These are phyloP conservation scores for Alentia gelatinosa DNA, from an alignment of 2,888 invertebrate species.

Conservation along the genomic window DNA sequence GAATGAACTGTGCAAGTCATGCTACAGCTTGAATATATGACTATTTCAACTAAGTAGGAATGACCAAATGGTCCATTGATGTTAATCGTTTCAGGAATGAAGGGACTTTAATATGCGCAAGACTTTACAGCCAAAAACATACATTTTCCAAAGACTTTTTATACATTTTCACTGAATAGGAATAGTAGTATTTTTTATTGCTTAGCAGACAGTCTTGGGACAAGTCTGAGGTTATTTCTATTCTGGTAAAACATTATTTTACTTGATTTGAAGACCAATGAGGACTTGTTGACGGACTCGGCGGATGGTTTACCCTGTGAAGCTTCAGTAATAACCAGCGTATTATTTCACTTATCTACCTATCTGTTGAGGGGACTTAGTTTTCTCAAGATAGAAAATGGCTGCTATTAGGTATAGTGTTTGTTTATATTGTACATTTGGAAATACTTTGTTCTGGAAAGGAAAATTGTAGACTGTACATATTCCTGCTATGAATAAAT, in stretches of 20 bases:
- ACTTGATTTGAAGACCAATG: background rate
- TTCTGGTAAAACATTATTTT: background rate
- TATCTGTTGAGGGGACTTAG: background rate
- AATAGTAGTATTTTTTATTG: background rate
- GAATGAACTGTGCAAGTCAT: too few species aligned
- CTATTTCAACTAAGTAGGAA: background rate
- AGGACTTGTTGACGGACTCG: background rate
- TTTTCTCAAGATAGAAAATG: too few species aligned
- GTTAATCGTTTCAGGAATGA: background rate
- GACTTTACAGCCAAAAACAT: background rate
- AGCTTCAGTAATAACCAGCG: background rate
- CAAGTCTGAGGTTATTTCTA: background rate
- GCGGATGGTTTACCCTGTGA: background rate
- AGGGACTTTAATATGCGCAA: background rate
- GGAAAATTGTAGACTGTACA: background rate
- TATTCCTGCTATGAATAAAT: background rate
- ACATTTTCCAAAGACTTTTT: background rate
- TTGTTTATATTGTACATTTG: background rate
- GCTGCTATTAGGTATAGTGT: too few species aligned
- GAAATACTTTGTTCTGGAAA: background rate
- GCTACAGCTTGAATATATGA: background rate
- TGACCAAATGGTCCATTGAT: background rate
- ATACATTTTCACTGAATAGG: background rate
- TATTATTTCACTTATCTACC: too few species aligned
- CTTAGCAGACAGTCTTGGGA: background rate